Base-by-base conservation (phyloP, 2,888 invertebrate genomes). In the Iselma pallidipennis region DNA sequence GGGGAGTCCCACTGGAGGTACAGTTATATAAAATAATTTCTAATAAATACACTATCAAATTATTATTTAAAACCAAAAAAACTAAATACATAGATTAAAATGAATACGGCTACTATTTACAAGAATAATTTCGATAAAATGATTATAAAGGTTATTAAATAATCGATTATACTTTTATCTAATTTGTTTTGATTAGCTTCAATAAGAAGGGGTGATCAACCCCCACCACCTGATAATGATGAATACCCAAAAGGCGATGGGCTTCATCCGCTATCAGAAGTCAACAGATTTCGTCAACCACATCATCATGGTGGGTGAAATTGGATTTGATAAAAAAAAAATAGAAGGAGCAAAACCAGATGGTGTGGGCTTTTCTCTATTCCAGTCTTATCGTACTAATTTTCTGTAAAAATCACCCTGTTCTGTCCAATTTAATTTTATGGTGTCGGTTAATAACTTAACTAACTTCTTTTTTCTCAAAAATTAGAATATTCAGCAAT, bases 171-270 rank as follows among this genome's bases (percentile, higher is more conserved):
- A 28, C 31, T 31, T 49, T 50, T 45, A 51, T 31, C 52, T 14
- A 31, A 23, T 52, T 50, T 29, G 63, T 64, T 50, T 55, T 66
- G 63, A 68, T 69, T 66, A 78, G 79, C 73, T 48, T 72, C 73
- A 62, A 31, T 71, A 66, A 66, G 75, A 71, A 75, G 81, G 71
- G 80, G 80, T 71, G 81, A 81, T 71, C 81, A 80, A 63, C 74
- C 78, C 63, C 78, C 78, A 52, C 77, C 78, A 58, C 73, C 76
- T 55, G 79, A 80, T 66, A 66, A 61, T 60, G 71, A 73, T 62
- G 78, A 79, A 56, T 64, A 53, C 59, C 64, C 71, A 57, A 76
- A 77, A 55, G 67, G 63, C 55, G 65, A 67, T 54, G 63, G 68
- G 60, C 59, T 71, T 26, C 80, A 80, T 71, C 80, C 80, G 57